Evolutionary conservation across 1,140 invertebrate genomes (phyloP), one percentile per base, ranked within the genome.

Genomic region (Drosophila bocqueti): DNA sequence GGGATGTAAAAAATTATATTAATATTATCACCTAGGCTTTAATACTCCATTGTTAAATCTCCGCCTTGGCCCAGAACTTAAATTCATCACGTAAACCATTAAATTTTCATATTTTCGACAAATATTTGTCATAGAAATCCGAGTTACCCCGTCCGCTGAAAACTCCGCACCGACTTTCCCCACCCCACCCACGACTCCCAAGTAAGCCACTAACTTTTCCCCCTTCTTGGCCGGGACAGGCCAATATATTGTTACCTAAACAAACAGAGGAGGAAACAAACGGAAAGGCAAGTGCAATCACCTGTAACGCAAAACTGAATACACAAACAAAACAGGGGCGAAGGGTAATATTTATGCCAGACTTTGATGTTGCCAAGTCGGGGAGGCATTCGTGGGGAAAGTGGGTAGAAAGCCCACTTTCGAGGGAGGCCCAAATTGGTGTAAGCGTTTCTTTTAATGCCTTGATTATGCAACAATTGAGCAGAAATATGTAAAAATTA

Each of bases 301-400:
- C 84, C 84, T 89, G 84, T 89, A 89, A 89, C 75, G 75, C 67
- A 76, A 89, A 90, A 90, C 85, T 90, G 79, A 89, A 85, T 81
- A 90, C 74, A 89, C 81, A 89, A 89, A 64, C 78, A 89, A 90
- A 85, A 75, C 81, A 77, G 77, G 43, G 77, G 65, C 65, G 55
- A 67, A 76, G 54, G 79, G 72, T 81, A 72, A 83, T 87, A 74
- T 81, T 66, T 60, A 57, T 71, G 57, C 63, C 74, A 72, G 81
- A 79, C 84, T 90, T 89, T 89, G 81, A 89, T 76, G 85, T 90
- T 76, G 85, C 74, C 84, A 74, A 90, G 84, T 79, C 68, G 60
- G 54, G 55, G n/a, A 60, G 62, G 38, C 46, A 73, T 38, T 73
- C 29, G 31, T 54, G 31, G 54, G 46, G 36, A 65, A 65, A 45